Conservation (phyloP, 2,113 vertebrate species). For the Nerophis lumbriciformis region DNA sequence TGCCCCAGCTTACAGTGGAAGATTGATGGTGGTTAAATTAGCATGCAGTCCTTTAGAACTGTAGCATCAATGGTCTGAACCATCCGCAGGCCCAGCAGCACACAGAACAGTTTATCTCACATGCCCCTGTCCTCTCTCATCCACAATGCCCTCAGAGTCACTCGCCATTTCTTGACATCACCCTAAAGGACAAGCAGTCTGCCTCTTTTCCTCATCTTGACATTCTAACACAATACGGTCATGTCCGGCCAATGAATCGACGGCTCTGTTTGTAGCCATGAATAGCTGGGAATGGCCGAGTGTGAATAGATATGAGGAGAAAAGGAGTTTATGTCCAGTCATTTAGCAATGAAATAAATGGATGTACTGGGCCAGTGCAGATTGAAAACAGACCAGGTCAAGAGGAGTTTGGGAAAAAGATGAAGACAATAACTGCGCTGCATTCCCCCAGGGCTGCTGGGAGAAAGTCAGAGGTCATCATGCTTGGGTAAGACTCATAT, state of each 20-base stretch:
- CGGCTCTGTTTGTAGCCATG: conserved; percentile 55
- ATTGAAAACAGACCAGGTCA: conserved; percentile 59
- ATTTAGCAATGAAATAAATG: conserved; percentile 44
- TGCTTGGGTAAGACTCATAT: conserved; percentile 61
- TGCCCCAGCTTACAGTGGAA: conserved; percentile 30
- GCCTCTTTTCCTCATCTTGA: conserved; percentile 36
- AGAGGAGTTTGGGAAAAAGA: conserved; percentile 45
- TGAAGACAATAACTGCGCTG: conserved; percentile 50
- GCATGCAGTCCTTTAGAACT: conserved; percentile 23
- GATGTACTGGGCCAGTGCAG: conserved; percentile 57
- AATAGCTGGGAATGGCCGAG: conserved; percentile 45
- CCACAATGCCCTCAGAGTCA: conserved; percentile 42
- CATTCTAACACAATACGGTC: conserved; percentile 63
- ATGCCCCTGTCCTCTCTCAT: conserved; percentile 19
- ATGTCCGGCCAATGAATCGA: conserved; percentile 63
- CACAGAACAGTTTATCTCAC: conserved; percentile 16
- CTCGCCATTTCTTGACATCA: conserved; percentile 36
- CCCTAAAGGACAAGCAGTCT: conserved; percentile 19
- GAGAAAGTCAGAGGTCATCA: conserved; percentile 48
- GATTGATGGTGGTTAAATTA: conserved; percentile 39
- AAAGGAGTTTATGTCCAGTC: conserved; percentile 51
- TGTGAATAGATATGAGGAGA: conserved; percentile 39
- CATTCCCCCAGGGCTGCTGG: conserved; percentile 47
- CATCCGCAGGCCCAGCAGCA: conserved; percentile 24
- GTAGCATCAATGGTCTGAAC: conserved; percentile 16